These are phyloP conservation scores for Ophiodon elongatus DNA, from an alignment of 2,113 vertebrate species.

Conservation along the genomic window DNA sequence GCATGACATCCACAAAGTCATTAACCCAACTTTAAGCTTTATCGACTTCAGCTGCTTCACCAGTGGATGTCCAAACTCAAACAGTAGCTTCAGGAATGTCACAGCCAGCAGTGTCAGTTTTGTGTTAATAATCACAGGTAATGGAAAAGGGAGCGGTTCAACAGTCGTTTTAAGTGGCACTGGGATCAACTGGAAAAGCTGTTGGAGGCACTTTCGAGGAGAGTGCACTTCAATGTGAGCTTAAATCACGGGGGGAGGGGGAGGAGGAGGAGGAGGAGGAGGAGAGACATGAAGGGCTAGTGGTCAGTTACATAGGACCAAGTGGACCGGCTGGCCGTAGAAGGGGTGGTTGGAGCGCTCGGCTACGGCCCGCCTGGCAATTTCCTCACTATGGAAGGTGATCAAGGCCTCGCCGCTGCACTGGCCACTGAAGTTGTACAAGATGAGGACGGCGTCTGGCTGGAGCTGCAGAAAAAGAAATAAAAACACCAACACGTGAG, in stretches of 20 bases:
- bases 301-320: slow-evolving; percentile 84
- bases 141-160: not conserved
- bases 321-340: slow-evolving; percentile 85
- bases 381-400: slow-evolving; percentile 90
- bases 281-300: slow-evolving; percentile 17
- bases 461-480: slow-evolving; percentile 83
- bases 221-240: slow-evolving; percentile 9
- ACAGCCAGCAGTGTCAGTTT: slow-evolving; percentile 9
- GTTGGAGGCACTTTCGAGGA: not conserved
- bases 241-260: not conserved
- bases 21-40: not conserved
- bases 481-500: not conserved
- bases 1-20: slow-evolving; percentile 13
- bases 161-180: not conserved
- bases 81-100: slow-evolving; percentile 53
- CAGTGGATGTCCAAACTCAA: slow-evolving; percentile 34
- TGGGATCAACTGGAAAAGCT: not conserved
- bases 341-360: slow-evolving; percentile 86
- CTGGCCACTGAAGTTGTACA: slow-evolving; percentile 92
- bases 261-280: not conserved
- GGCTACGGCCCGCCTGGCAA: slow-evolving; percentile 87
- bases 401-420: slow-evolving; percentile 92
- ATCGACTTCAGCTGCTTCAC: slow-evolving; percentile 28
- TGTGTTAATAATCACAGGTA: not conserved
- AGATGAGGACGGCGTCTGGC: slow-evolving; percentile 88